Conservation (phyloP, 2,888 invertebrate species). For the Vanessa cardui region DNA sequence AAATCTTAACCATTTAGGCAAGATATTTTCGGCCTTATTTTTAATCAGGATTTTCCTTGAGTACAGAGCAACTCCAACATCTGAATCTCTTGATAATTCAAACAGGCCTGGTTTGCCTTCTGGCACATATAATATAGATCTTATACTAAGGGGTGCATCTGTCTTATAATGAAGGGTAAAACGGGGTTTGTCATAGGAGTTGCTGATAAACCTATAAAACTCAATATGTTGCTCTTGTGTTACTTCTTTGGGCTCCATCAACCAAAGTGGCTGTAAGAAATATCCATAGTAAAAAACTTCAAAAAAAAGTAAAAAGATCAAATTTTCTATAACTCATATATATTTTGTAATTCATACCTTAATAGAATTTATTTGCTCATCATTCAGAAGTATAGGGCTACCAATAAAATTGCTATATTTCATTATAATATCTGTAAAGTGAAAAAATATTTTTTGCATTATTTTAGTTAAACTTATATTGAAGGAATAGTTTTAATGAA, state of each 20-base stretch:
- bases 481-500: neutral
- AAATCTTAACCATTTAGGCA: conserved; percentile 98
- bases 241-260: conserved; percentile 94
- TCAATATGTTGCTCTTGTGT: conserved; percentile 93
- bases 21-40: conserved; percentile 92
- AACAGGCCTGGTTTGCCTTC: conserved; percentile 96
- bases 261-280: conserved; percentile 91
- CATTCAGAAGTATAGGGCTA: conserved; percentile 95
- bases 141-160: conserved; percentile 95
- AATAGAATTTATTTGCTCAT: conserved; percentile 93
- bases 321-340: neutral
- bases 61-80: conserved; percentile 94
- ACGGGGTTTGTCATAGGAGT: conserved; percentile 93
- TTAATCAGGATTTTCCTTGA: conserved; percentile 96
- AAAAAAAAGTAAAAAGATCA: no score
- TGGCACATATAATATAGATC: conserved; percentile 96
- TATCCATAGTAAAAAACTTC: conserved; percentile 5
- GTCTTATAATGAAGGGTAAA: conserved; percentile 96
- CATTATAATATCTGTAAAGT: conserved; percentile 89
- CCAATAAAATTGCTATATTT: conserved; percentile 99
- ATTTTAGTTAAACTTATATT: neutral
- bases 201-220: conserved; percentile 95
- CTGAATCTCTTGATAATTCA: conserved; percentile 93
- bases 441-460: conserved; percentile 7
- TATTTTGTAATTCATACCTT: conserved; percentile 75